phyloP scores from a whole-genome alignment of 2,113 vertebrate genomes.

The Vulpes ferrilata region DNA sequence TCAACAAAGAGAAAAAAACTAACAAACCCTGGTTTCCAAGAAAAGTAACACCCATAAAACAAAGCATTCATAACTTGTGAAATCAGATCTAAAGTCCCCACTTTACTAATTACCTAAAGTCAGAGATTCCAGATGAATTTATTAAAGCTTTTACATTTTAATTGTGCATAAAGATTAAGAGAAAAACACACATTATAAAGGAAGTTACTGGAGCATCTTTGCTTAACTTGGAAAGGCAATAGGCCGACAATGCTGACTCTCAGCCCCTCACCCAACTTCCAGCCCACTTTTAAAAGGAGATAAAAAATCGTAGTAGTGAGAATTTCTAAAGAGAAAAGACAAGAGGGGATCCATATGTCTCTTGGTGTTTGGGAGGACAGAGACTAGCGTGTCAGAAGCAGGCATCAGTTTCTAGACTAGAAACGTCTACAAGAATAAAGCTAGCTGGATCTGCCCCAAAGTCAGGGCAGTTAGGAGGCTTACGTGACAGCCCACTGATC shows the following conservation, averaged over 20 bases:
- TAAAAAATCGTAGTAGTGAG: neutral
- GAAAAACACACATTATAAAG: neutral
- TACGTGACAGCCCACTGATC: neutral
- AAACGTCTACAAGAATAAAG: neutral
- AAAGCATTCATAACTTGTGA: slow-evolving; percentile 10
- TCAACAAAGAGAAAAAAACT: neutral
- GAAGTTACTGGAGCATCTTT: neutral
- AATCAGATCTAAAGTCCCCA: slow-evolving; percentile 47
- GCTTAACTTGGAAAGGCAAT: neutral
- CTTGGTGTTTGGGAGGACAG: neutral
- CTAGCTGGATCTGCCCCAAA: neutral
- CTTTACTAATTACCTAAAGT: slow-evolving; percentile 30
- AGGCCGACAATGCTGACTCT: neutral
- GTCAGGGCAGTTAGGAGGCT: neutral
- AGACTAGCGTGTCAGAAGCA: neutral
- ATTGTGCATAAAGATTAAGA: neutral
- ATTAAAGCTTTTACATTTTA: neutral
- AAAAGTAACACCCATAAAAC: slow-evolving; percentile 48
- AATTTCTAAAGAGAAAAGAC: neutral
- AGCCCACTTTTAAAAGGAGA: neutral
- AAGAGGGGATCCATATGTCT: neutral
- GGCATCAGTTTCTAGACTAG: neutral
- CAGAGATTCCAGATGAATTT: neutral
- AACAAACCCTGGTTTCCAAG: slow-evolving; percentile 17
- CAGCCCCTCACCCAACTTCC: neutral